phyloP scores from a whole-genome alignment of 2,888 invertebrate species.

The Hirtodrosophila alboralis region DNA sequence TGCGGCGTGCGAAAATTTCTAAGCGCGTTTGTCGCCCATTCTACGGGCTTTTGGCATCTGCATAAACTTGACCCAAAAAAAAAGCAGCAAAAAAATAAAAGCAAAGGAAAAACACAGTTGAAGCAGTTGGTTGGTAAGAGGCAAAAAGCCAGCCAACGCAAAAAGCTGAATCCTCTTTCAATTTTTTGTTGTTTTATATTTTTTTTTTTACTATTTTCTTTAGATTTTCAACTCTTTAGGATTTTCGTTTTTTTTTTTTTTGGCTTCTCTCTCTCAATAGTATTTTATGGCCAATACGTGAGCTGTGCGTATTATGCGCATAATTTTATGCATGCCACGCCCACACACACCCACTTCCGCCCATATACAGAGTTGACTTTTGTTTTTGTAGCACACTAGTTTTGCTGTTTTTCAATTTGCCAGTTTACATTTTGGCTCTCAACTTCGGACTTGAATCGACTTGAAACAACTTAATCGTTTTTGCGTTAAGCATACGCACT shows the following conservation, averaged over 20 bases:
- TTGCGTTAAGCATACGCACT: conserved; percentile 72
- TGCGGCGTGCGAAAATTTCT: conserved; percentile 66
- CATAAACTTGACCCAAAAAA: conserved; percentile 77
- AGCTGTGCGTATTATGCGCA: conserved; percentile 74
- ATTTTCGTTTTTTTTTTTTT: conserved; percentile 34
- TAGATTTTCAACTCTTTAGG: conserved; percentile 65
- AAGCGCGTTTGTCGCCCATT: conserved; percentile 66
- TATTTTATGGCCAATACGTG: conserved; percentile 76
- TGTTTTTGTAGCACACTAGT: conserved; percentile 23
- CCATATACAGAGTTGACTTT: conserved; percentile 4
- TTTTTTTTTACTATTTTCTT: conserved; percentile 52
- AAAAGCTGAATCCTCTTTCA: conserved; percentile 55
- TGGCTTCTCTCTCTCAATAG: conserved; percentile 1
- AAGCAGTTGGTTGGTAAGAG: conserved; percentile 38
- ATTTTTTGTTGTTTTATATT: conserved; percentile 39
- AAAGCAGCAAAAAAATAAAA: conserved; percentile 9
- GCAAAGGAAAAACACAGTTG: conserved; percentile 11
- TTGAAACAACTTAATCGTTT: conserved; percentile 74
- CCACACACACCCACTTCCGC: conserved; percentile 17
- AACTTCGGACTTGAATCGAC: conserved; percentile 39
- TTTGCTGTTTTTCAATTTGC: conserved; percentile 69
- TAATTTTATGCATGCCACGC: conserved; percentile 64
- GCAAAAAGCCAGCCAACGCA: conserved; percentile 44
- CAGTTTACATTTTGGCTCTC: conserved; percentile 34
- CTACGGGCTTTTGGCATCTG: conserved; percentile 57